Percentiles rank a stretch among this genome's conserved stretches.
Evolutionary conservation across 2,888 invertebrate species (phyloP).

Genomic region (Ophioninae sp.): DNA sequence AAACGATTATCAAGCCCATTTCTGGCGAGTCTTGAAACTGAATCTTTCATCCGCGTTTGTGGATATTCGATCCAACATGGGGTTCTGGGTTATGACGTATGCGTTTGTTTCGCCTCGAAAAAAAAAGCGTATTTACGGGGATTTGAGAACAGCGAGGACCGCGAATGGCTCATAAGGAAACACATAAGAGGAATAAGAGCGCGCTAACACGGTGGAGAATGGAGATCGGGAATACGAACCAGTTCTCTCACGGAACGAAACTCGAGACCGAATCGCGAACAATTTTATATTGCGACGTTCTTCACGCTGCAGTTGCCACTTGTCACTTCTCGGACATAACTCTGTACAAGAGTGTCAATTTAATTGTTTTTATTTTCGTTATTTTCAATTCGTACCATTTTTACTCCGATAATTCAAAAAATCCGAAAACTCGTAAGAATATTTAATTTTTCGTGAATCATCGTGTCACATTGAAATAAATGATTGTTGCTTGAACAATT

Average conservation of each 20-base stretch:
- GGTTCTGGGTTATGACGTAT: conserved; percentile 67
- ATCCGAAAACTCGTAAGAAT: not conserved
- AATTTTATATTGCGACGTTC: conserved; percentile 41
- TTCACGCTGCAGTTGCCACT: conserved; percentile 47
- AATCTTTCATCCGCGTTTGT: conserved; percentile 14
- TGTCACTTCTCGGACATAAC: conserved; percentile 40
- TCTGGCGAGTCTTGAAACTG: conserved; percentile 7
- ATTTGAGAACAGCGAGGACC: conserved; percentile 34
- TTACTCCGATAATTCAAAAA: conserved; percentile 18
- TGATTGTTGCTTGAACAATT: too few relatives aligned
- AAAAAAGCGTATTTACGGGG: conserved; percentile 32
- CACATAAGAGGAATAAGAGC: conserved; percentile 33
- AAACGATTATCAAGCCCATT: not conserved
- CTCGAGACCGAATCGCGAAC: conserved; percentile 56
- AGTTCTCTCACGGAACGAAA: conserved; percentile 61
- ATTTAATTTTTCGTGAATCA: not conserved
- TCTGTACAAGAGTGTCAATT: conserved; percentile 33
- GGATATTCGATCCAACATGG: conserved; percentile 59
- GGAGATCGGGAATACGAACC: conserved; percentile 49
- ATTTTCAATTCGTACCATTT: conserved; percentile 14
- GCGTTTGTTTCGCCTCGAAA: conserved; percentile 32
- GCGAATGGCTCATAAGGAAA: conserved; percentile 33
- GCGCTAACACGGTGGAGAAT: not conserved
- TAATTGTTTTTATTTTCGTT: conserved; percentile 15
- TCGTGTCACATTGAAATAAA: not conserved